Evolutionary conservation across 2,113 vertebrate species (phyloP), one percentile per base, ranked within the genome.

Genomic region (Epinephelus cyanopodus): DNA sequence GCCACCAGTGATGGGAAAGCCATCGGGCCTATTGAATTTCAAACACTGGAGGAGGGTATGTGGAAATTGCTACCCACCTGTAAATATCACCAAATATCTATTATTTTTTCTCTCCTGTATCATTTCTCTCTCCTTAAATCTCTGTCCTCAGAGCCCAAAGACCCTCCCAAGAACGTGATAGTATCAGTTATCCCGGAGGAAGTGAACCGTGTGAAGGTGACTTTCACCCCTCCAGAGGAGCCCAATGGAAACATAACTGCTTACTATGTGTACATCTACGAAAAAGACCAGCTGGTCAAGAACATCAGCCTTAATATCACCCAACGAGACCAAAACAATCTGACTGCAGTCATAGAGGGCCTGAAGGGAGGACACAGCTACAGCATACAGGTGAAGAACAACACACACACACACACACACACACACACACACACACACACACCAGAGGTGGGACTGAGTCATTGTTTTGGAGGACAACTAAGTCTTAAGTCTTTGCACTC

Each of bases 351-450:
- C 87, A 95, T 99, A 83, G 95, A 96, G 39, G 98, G 98, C 48
- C 93, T 99, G 8, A 98, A 99, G 93, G 98, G 98, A 84, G 98
- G 98, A 85, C 91, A 95, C 56, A 98, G 94, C 9, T 99, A 99
- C 84, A 99, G 95, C 56, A 96, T 99, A 93, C 96, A 96, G 89
- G 98, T 98, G 92, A 96, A 94, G 47, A 82, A 1, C 42, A 37
- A 57, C 39, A 69, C 29, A 58, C 64, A 74, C 53, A 45, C 8
- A 57, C 33, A 69, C 29, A 39, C n/a, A 62, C 7, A 66, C 52
- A 27, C 27, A 29, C 27, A 29, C 27, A 29, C 3, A 29, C 29
- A 29, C 4, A 29, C 29, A 58, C 64, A 74, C 8, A 45, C 42
- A 45, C 42, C 9, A 45, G 42, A 45, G 9, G 42, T 45, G 42